Evolutionary conservation across 2,113 vertebrate genomes (phyloP), one percentile per base, ranked within the genome.

Genomic region (Perca schrenkii): DNA sequence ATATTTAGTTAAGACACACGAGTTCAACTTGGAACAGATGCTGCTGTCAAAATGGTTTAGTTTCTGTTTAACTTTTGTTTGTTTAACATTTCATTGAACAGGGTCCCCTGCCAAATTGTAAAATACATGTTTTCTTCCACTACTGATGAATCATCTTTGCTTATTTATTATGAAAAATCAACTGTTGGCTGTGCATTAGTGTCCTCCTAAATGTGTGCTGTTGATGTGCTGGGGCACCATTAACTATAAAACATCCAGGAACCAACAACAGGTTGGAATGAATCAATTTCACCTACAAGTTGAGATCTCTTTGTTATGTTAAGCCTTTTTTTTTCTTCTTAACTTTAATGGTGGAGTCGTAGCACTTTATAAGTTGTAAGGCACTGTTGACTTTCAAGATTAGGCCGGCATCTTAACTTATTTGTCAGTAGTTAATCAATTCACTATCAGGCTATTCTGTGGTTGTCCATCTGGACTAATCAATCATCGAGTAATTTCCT

Each of bases 321-420:
- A 74, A 80, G 25, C 28, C 34, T 53, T 49, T 58, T 16, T 77
- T n/a, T 77, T n/a, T 74, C 73, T 75, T 79, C 22, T 68, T 64
- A 28, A 74, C 68, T 72, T 36, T 7, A 67, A 46, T 21, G 49
- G 53, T 89, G 60, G 58, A 43, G 61, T 61, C 28, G n/a, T 88
- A 77, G 92, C 93, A 93, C 91, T 94, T 92, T 86, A 89, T 86
- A 19, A 83, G 12, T 13, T 84, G 25, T 64, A 64, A 83, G 15
- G 75, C 76, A 90, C 74, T 84, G 60, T 85, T 88, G 16, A 67
- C 1, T 88, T 80, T 84, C 31, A 73, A 52, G n/a, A 77, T 69
- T 75, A 85, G 40, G 28, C 40, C 21, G 64, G 28, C 76, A 73
- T 3, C 75, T 19, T 68, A 19, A 31, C 60, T 50, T 34, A 47